Conservation (phyloP, 1,140 invertebrate species). For the Adoxophyes honmai region DNA sequence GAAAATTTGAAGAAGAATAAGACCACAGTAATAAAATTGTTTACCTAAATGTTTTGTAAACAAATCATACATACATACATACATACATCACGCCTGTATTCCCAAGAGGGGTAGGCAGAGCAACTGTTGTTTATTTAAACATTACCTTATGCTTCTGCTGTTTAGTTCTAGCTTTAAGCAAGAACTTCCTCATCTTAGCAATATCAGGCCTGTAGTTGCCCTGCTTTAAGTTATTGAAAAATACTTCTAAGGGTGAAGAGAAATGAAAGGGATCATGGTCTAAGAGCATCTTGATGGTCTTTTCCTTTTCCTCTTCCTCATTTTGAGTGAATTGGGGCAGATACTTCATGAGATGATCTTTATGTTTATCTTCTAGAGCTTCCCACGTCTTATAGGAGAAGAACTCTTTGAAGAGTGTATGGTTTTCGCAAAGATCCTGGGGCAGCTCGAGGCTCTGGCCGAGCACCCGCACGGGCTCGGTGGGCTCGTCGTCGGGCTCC, state of each 20-base stretch:
- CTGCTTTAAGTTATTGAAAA: conserved; percentile 82
- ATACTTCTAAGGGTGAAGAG: conserved; percentile 82
- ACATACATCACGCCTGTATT: too few relatives aligned
- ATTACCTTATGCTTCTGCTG: conserved; percentile 67
- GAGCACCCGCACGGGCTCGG: conserved; percentile 73
- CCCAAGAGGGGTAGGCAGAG: too few relatives aligned
- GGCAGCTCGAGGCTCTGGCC: conserved; percentile 78
- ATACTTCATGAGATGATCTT: conserved; percentile 80
- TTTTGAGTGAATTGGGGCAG: conserved; percentile 83
- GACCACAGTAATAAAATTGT: neutral
- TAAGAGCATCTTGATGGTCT: conserved; percentile 82
- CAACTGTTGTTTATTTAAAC: neutral
- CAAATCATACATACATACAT: too few relatives aligned
- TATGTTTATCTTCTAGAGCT: conserved; percentile 79
- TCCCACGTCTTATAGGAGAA: conserved; percentile 82
- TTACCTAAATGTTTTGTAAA: neutral
- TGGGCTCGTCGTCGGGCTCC: conserved; percentile 74
- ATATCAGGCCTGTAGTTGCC: conserved; percentile 82
- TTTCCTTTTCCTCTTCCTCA: conserved; percentile 82
- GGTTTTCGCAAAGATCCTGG: conserved; percentile 80
- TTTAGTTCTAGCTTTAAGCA: conserved; percentile 63
- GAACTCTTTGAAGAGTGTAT: conserved; percentile 81
- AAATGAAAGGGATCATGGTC: conserved; percentile 84
- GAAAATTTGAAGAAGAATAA: conserved; percentile 26
- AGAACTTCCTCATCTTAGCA: conserved; percentile 76